These are phyloP conservation scores for Xerus inauris DNA, from an alignment of 2,113 vertebrate species.

Conservation along the genomic window DNA sequence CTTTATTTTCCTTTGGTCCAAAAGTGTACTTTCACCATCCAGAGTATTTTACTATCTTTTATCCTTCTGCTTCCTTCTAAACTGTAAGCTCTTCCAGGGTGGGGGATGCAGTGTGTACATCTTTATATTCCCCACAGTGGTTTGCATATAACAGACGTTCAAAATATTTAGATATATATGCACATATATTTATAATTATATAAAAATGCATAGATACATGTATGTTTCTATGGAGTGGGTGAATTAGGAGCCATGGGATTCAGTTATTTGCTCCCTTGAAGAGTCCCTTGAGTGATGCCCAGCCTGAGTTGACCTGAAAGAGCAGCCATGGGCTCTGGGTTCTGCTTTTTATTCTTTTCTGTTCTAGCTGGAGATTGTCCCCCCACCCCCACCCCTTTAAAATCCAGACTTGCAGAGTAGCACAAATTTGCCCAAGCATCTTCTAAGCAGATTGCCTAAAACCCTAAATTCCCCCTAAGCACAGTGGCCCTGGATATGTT, in stretches of 20 bases:
- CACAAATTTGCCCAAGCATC: slow-evolving; percentile 3
- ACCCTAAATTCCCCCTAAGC: not conserved
- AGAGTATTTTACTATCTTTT: not conserved
- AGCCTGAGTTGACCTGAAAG: not conserved
- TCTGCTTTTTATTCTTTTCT: slow-evolving; percentile 23
- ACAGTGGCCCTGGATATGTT: slow-evolving; percentile 9
- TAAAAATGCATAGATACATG: too few relatives aligned
- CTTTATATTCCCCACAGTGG: not conserved
- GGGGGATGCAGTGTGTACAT: not conserved
- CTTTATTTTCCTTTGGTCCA: not conserved
- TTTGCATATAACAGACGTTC: not conserved
- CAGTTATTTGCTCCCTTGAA: not conserved
- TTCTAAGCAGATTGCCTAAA: slow-evolving; percentile 43
- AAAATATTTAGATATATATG: not conserved
- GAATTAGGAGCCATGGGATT: not conserved
- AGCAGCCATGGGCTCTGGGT: not conserved
- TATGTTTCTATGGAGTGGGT: not conserved
- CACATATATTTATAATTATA: too few relatives aligned
- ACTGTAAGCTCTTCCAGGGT: not conserved
- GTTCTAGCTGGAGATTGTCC: not conserved
- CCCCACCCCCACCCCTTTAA: not conserved
- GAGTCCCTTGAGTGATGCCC: not conserved
- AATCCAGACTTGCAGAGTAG: not conserved
- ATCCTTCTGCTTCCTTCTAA: not conserved
- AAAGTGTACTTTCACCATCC: not conserved